Conservation (phyloP, 2,888 invertebrate genomes). For the Aspidapion aeneum region DNA sequence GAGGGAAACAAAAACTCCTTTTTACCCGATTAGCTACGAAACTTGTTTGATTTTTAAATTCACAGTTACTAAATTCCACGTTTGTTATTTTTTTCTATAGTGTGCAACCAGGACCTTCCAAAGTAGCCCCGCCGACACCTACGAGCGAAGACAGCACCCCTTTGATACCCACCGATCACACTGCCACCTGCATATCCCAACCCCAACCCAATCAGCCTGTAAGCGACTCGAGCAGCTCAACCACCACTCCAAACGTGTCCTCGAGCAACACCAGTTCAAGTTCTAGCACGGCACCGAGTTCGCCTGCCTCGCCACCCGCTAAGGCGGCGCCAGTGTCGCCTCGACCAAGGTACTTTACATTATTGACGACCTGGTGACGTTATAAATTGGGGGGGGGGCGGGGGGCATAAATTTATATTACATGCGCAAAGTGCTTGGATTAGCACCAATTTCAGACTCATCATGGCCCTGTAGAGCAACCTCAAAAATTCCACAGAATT, state of each 20-base stretch:
- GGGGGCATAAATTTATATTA: too few relatives aligned
- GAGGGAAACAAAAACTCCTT: too few relatives aligned
- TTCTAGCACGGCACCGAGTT: conserved; percentile 70
- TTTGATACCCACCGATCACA: conserved; percentile 57
- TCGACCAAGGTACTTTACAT: conserved; percentile 27
- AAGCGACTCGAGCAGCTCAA: conserved; percentile 68
- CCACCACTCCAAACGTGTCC: conserved; percentile 67
- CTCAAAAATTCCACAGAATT: too few relatives aligned
- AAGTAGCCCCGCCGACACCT: conserved; percentile 71
- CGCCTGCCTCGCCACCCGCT: conserved; percentile 62
- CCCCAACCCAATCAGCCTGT: not conserved
- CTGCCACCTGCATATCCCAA: conserved; percentile 32
- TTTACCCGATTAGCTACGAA: too few relatives aligned
- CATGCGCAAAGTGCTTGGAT: too few relatives aligned
- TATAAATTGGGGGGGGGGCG: not conserved
- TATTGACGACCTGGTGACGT: conserved; percentile 3
- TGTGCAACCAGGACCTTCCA: conserved; percentile 59
- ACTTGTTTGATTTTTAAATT: too few relatives aligned
- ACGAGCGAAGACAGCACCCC: conserved; percentile 60
- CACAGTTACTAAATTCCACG: too few relatives aligned
- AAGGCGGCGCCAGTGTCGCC: conserved; percentile 35
- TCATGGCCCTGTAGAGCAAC: too few relatives aligned
- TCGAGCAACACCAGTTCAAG: conserved; percentile 54
- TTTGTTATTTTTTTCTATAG: conserved; percentile 39
- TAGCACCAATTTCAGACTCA: too few relatives aligned